A percentile compares a stretch with the other conserved stretches of the same genome.
These are phyloP conservation scores for Mantis religiosa DNA, from an alignment of 2,888 invertebrate species.

Conservation along the genomic window DNA sequence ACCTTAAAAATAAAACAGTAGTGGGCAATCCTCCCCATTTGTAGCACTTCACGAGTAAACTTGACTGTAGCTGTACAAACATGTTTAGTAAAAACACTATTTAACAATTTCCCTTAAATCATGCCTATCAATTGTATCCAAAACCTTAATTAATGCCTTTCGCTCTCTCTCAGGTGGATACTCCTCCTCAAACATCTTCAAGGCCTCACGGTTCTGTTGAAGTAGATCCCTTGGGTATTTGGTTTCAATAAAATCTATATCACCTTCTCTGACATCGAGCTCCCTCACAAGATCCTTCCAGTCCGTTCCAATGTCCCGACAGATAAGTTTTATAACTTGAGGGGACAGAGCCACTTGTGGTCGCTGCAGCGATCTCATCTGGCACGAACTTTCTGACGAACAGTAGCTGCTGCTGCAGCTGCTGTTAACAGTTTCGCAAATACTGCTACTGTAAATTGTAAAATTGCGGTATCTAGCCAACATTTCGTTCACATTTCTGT, in stretches of 20 bases:
- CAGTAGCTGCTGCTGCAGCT: background rate
- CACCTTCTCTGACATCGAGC: constrained; percentile 37
- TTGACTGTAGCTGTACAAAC: no score
- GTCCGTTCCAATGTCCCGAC: constrained; percentile 37
- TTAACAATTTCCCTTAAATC: background rate
- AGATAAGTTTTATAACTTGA: constrained; percentile 14
- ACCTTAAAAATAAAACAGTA: no score
- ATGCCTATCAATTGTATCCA: background rate
- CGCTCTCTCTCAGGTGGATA: background rate
- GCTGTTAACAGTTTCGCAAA: background rate
- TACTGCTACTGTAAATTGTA: background rate
- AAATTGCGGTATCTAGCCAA: background rate
- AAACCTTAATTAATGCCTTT: background rate
- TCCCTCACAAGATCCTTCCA: constrained; percentile 41
- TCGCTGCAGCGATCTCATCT: background rate
- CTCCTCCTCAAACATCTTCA: background rate
- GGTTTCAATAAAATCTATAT: constrained; percentile 38
- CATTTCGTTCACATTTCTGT: background rate
- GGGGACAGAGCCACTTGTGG: background rate
- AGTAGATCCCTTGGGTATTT: constrained; percentile 30
- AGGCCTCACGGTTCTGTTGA: constrained; percentile 18
- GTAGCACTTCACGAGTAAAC: no score
- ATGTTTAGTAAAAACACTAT: background rate
- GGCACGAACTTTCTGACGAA: background rate
- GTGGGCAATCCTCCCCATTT: no score